Evolutionary conservation across 2,113 vertebrate genomes (phyloP), one percentile per base, ranked within the genome.

Genomic region (Psettodes erumei): DNA sequence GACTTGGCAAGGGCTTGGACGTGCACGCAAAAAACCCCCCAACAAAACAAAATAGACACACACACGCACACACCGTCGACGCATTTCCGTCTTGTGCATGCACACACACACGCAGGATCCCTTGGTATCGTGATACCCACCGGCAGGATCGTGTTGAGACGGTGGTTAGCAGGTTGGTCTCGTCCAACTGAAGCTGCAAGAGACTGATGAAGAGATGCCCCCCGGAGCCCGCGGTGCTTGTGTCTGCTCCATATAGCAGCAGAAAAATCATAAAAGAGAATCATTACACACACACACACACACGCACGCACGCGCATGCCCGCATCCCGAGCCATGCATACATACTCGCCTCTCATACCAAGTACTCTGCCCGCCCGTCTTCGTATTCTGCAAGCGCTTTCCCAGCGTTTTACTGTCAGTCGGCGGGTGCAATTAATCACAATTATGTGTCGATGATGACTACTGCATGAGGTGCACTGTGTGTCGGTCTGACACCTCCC

Each of bases 1-100:
- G 78, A 90, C 83, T 90, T 86, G 83, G 88, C 84, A 88, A 88
- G 85, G 83, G 78, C 88, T 86, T 15, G 40, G 61, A 75, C 4
- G 9, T 15, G 40, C 73, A 81, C 53, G 63, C 79, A 82, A 65
- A 86, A 43, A 81, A 61, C n/a, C n/a, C n/a, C n/a, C n/a, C n/a
- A n/a, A 80, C 37, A 35, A 64, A 53, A 74, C 45, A 70, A 25
- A 8, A 25, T 23, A 37, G 32, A 37, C 32, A 38, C 55, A 15
- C n/a, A 71, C 51, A 66, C 35, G 79, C 66, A 66, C 54, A 51
- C 3, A 5, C n/a, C 73, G 27, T 25, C 5, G 12, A 70, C 23
- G 32, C 16, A 54, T 65, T 65, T 55, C 18, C 48, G n/a, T 32
- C 7, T 21, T 5, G 1, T n/a, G 9, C 45, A 21, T 48, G 1